Conservation (phyloP, 2,888 invertebrate species). For the Eudasyphora cyanicolor region DNA sequence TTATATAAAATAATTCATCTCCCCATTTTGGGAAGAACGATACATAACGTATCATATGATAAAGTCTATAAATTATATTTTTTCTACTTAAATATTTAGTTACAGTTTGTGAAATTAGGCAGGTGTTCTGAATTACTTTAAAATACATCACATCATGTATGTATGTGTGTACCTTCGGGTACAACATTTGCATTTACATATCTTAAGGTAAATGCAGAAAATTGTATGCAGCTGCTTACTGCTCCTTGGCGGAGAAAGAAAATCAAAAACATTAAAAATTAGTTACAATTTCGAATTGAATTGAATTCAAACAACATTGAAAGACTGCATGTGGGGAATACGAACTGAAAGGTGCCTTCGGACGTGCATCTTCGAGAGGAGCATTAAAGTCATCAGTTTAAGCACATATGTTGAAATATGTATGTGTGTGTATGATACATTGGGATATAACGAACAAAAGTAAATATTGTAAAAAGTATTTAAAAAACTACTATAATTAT, state of each 20-base stretch:
- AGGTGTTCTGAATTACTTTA: conserved; percentile 51
- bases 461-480: no score
- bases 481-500: no score
- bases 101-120: background rate
- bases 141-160: conserved; percentile 32
- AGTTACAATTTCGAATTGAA: conserved; percentile 56
- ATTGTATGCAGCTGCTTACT: conserved; percentile 61
- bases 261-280: conserved; percentile 54
- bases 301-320: no score
- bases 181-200: background rate
- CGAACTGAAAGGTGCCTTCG: conserved; percentile 3
- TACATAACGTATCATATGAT: no score
- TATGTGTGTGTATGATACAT: no score
- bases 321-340: background rate
- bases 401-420: no score
- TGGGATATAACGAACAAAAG: no score
- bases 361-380: background rate
- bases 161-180: no score
- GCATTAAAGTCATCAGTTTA: conserved; percentile 15
- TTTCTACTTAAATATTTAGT: no score
- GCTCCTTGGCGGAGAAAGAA: conserved; percentile 34
- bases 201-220: conserved; percentile 8
- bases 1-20: no score
- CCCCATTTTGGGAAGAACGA: no score
- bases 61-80: no score